These are phyloP conservation scores for Champsocephalus gunnari DNA, from an alignment of 2,797 vertebrate species.

Conservation along the genomic window DNA sequence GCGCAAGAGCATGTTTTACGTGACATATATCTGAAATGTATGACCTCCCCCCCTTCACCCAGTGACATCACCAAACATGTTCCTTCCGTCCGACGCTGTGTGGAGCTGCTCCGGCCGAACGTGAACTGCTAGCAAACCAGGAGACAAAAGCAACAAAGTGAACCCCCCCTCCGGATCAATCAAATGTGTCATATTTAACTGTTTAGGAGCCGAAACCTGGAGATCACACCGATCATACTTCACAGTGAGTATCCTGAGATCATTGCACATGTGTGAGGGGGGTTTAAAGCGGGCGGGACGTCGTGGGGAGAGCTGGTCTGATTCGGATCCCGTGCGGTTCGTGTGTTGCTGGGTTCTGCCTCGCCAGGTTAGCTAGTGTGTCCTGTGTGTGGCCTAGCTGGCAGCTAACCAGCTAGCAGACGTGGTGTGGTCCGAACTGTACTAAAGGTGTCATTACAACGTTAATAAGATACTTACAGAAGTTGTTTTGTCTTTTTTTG, in stretches of 20 bases:
- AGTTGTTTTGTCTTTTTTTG: neutral
- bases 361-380: constrained; percentile 81
- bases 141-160: constrained; percentile 91
- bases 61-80: constrained; percentile 85
- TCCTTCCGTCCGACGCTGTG: constrained; percentile 87
- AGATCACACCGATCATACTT: constrained; percentile 39
- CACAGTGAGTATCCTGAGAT: constrained; percentile 72
- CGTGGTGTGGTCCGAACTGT: constrained; percentile 43
- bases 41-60: constrained; percentile 60
- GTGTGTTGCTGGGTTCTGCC: constrained; percentile 86
- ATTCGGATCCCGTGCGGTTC: constrained; percentile 85
- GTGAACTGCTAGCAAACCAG: constrained; percentile 72
- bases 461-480: neutral
- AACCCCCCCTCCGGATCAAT: constrained; percentile 84
- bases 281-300: constrained; percentile 32
- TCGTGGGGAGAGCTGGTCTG: constrained; percentile 71
- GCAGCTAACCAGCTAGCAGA: constrained; percentile 77
- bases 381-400: constrained; percentile 82
- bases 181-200: constrained; percentile 85
- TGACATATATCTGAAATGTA: constrained; percentile 4
- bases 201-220: constrained; percentile 75
- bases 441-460: neutral
- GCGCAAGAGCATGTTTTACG: neutral
- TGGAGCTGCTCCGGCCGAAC: constrained; percentile 85
- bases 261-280: neutral